Base-by-base conservation (phyloP, 1,140 invertebrate species). In the Daktulosphaira vitifoliae region DNA sequence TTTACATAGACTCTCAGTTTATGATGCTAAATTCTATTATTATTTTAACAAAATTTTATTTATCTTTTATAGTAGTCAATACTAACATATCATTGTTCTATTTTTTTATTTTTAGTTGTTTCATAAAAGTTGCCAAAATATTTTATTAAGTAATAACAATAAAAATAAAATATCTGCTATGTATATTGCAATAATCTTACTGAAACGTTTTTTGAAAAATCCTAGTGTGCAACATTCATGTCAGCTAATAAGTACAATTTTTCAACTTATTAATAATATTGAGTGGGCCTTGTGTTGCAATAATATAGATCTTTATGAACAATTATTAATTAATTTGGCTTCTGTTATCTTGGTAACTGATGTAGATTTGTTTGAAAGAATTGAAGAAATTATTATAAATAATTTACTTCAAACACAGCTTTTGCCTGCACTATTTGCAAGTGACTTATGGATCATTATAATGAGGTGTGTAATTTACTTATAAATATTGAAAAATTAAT, bases 381-480 rank as follows among this genome's bases (percentile, higher is more conserved):
- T 62, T 20, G 56, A 62, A 48, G 46, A 48, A 22, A 62, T 48
- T 1, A 26, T 62, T n/a, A 46, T 62, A 20, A 5, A 29, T 29
- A 62, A 48, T 22, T 20, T 62, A 26, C 42, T 62, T 0, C 42
- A 48, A 26, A 62, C 23, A 15, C n/a, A 46, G 1, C 46, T 46
- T 33, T 44, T 39, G 56, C 23, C 56, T 20, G 56, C 56, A 6
- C 13, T 62, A 13, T 62, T 62, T 29, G 44, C 38, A 15, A 33
- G 25, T 33, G 56, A 62, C 13, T 33, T 62, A 6, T 62, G 56
- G 56, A 48, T 62, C n/a, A 33, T 48, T 22, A 22, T 62, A 23
- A 46, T 48, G 26, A 62, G 56, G 56, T 62, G n/a, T 33, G 25
- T 9, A 33, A 22, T 23, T 16, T 23, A 22, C 0, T 15, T 37